Evolutionary conservation across 2,888 invertebrate species (phyloP).

Genomic region (Leptopilina drosophilae): DNA sequence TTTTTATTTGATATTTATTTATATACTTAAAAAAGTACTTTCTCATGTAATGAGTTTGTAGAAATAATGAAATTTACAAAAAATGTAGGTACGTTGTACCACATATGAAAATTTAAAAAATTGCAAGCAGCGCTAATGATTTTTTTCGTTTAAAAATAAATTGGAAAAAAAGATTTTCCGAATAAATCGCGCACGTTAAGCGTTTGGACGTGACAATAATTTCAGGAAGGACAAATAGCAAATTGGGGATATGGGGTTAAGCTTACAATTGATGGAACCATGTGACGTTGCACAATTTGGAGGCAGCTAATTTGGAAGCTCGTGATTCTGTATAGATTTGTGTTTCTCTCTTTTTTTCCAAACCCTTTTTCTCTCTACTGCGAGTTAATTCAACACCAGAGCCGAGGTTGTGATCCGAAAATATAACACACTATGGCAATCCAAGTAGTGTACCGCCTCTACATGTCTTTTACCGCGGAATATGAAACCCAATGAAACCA

Average conservation of each 20-base stretch:
- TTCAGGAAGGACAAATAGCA: slow-evolving; percentile 23
- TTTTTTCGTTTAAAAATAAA: background rate
- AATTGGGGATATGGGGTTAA: slow-evolving; percentile 23
- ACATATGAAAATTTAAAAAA: too few relatives aligned
- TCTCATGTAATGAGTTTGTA: too few relatives aligned
- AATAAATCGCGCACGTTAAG: slow-evolving; percentile 44
- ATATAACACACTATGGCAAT: slow-evolving; percentile 61
- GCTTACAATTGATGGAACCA: slow-evolving; percentile 17
- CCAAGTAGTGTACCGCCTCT: background rate
- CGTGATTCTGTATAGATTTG: slow-evolving; percentile 25
- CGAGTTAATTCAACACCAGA: slow-evolving; percentile 45
- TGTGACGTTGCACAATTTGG: slow-evolving; percentile 43
- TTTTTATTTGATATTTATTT: too few relatives aligned
- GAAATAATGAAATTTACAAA: too few relatives aligned
- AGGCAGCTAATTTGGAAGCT: slow-evolving; percentile 28
- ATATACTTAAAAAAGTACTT: too few relatives aligned
- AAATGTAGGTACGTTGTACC: too few relatives aligned
- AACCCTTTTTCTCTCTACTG: slow-evolving; percentile 55
- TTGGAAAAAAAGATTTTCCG: background rate
- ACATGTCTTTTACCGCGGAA: slow-evolving; percentile 55
- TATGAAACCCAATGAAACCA: slow-evolving; percentile 62
- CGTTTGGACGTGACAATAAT: background rate
- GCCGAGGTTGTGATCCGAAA: slow-evolving; percentile 61
- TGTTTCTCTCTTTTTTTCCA: slow-evolving; percentile 48
- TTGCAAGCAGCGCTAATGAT: too few relatives aligned